Conservation (phyloP, 1,140 invertebrate genomes). For the Chironomus striatipennis region DNA sequence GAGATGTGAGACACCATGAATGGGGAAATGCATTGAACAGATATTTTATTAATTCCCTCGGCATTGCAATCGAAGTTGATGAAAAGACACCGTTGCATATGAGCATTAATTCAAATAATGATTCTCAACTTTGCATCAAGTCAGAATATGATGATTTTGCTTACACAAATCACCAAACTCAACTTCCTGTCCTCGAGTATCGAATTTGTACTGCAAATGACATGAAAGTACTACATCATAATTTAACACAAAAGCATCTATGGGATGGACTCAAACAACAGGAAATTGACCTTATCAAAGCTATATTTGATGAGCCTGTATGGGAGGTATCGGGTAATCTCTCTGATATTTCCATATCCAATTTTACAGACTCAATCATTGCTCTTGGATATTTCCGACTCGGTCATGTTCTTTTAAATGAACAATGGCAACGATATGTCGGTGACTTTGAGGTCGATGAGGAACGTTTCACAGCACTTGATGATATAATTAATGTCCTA, state of each 20-base stretch:
- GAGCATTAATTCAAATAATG: slow-evolving; percentile 54
- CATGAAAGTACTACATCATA: slow-evolving; percentile 62
- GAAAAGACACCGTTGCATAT: slow-evolving; percentile 69
- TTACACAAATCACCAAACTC: slow-evolving; percentile 57
- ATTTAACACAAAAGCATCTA: slow-evolving; percentile 59
- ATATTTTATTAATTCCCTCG: slow-evolving; percentile 78
- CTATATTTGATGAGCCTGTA: slow-evolving; percentile 68
- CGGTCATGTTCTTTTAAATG: slow-evolving; percentile 73
- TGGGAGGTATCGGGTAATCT: slow-evolving; percentile 68
- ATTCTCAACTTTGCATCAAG: slow-evolving; percentile 61
- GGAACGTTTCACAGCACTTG: slow-evolving; percentile 61
- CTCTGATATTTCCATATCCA: slow-evolving; percentile 60
- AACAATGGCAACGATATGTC: slow-evolving; percentile 73
- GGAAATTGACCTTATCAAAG: slow-evolving; percentile 62
- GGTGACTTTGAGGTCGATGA: slow-evolving; percentile 69
- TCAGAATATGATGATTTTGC: slow-evolving; percentile 69
- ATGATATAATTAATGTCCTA: slow-evolving; percentile 69
- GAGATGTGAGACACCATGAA: slow-evolving; percentile 61
- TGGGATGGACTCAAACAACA: slow-evolving; percentile 73
- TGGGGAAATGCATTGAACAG: slow-evolving; percentile 73
- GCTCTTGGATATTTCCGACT: slow-evolving; percentile 62
- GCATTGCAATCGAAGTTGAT: slow-evolving; percentile 68
- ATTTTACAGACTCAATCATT: slow-evolving; percentile 74
- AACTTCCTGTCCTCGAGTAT: slow-evolving; percentile 64
- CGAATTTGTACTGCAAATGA: slow-evolving; percentile 74